Conservation (phyloP, 1,140 invertebrate genomes). For the Hypothenemus hampei region DNA sequence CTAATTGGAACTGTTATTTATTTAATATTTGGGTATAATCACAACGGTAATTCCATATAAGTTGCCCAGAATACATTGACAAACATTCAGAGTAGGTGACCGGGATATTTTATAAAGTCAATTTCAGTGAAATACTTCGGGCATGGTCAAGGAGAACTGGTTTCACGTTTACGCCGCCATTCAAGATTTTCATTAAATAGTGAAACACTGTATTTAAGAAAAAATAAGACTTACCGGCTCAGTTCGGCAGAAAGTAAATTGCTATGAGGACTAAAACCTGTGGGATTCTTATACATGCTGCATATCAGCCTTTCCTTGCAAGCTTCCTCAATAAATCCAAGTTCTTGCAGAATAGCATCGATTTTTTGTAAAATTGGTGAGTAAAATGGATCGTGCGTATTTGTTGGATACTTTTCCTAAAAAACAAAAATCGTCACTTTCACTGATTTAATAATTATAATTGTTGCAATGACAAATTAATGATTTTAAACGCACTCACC, state of each 20-base stretch:
- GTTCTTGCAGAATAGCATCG: constrained; percentile 64
- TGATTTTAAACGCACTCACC: not conserved
- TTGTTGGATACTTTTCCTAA: constrained; percentile 17
- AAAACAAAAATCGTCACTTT: not conserved
- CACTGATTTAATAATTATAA: not conserved
- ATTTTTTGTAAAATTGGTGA: constrained; percentile 68
- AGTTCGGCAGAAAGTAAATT: constrained; percentile 78
- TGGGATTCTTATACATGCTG: constrained; percentile 75
- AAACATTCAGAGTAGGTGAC: constrained; percentile 25
- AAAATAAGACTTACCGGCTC: constrained; percentile 69
- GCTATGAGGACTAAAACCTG: constrained; percentile 71
- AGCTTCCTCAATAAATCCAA: constrained; percentile 61
- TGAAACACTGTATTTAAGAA: not conserved
- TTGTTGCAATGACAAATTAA: not conserved
- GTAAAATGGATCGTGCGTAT: constrained; percentile 72
- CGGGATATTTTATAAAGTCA: constrained; percentile 27
- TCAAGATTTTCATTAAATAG: not conserved
- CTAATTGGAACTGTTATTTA: too few relatives aligned
- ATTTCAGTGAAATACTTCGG: constrained; percentile 15
- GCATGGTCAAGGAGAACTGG: constrained; percentile 27
- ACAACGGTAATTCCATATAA: constrained; percentile 15
- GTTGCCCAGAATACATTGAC: constrained; percentile 10
- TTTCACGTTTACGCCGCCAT: constrained; percentile 9
- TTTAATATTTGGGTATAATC: too few relatives aligned
- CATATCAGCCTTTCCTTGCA: constrained; percentile 74